Evolutionary conservation across 2,113 vertebrate genomes (phyloP).

Genomic region (Boulengerochromis microlepis): DNA sequence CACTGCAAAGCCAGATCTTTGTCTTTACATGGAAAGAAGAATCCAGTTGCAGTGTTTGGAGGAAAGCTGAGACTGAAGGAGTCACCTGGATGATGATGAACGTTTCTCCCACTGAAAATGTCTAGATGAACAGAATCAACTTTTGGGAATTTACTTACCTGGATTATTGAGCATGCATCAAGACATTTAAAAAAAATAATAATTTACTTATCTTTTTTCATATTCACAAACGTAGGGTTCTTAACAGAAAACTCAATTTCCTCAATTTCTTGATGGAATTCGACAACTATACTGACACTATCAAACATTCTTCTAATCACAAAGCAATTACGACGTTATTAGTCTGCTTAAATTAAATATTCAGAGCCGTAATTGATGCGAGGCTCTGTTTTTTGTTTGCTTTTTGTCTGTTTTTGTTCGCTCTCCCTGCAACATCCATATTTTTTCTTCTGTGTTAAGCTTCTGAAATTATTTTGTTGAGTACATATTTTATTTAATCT

Average conservation of each 20-base stretch:
- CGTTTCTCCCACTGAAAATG: not conserved
- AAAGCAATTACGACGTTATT: not conserved
- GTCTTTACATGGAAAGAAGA: not conserved
- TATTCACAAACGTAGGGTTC: rapidly evolving
- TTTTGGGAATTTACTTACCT: not conserved
- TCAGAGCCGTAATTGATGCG: rapidly evolving
- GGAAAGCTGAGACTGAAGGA: not conserved
- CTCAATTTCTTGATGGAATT: not conserved
- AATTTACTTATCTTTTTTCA: rapidly evolving
- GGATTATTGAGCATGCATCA: not conserved
- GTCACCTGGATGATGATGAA: not conserved
- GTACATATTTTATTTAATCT: not conserved
- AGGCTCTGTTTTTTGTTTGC: not conserved
- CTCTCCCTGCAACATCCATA: not conserved
- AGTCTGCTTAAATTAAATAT: not conserved
- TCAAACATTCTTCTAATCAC: not conserved
- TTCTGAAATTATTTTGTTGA: not conserved
- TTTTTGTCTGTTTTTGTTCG: not conserved
- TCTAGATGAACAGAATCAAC: not conserved
- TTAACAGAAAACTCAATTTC: not conserved
- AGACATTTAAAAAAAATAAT: rapidly evolving
- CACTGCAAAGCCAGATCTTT: not conserved
- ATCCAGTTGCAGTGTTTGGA: not conserved
- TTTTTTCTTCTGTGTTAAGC: not conserved
- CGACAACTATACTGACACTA: rapidly evolving